Percentiles rank a stretch among this genome's conserved stretches.
These are phyloP conservation scores for Bombus difficillimus DNA, from an alignment of 1,140 invertebrate genomes.

Conservation along the genomic window DNA sequence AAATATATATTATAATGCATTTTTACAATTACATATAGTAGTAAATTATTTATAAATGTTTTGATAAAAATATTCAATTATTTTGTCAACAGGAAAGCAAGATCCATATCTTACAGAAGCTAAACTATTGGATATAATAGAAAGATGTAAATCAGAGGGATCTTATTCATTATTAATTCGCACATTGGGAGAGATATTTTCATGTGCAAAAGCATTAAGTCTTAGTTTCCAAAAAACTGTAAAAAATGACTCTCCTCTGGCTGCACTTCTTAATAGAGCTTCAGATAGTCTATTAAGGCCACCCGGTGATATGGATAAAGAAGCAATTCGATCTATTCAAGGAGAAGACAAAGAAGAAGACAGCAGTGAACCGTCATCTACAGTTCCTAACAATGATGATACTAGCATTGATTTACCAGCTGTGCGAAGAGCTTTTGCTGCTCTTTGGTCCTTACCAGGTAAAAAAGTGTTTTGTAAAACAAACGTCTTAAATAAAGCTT, in stretches of 20 bases:
- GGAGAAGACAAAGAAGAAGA: slow-evolving; percentile 94
- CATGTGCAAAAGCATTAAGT: slow-evolving; percentile 87
- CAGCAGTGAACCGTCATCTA: slow-evolving; percentile 84
- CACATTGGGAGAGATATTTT: slow-evolving; percentile 89
- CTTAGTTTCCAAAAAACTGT: slow-evolving; percentile 86
- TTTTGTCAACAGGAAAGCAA: slow-evolving; percentile 75
- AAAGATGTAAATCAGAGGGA: slow-evolving; percentile 85
- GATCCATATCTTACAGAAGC: slow-evolving; percentile 86
- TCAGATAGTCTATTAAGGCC: slow-evolving; percentile 77
- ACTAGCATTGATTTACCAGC: slow-evolving; percentile 85
- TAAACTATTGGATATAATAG: slow-evolving; percentile 86
- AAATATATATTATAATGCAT: background rate
- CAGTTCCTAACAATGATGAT: slow-evolving; percentile 81
- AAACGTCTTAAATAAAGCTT: background rate
- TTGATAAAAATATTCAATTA: slow-evolving; percentile 20
- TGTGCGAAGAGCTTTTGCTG: slow-evolving; percentile 86
- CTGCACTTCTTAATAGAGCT: slow-evolving; percentile 82
- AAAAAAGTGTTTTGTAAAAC: slow-evolving; percentile 55
- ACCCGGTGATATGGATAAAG: slow-evolving; percentile 84
- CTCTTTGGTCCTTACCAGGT: slow-evolving; percentile 83
- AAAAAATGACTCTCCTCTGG: slow-evolving; percentile 79
- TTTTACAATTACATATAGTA: background rate
- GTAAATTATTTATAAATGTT: background rate
- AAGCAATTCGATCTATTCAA: slow-evolving; percentile 87
- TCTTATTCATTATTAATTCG: slow-evolving; percentile 87